Evolutionary conservation across 1,140 invertebrate genomes (phyloP).

Genomic region (Cotesia typhae): DNA sequence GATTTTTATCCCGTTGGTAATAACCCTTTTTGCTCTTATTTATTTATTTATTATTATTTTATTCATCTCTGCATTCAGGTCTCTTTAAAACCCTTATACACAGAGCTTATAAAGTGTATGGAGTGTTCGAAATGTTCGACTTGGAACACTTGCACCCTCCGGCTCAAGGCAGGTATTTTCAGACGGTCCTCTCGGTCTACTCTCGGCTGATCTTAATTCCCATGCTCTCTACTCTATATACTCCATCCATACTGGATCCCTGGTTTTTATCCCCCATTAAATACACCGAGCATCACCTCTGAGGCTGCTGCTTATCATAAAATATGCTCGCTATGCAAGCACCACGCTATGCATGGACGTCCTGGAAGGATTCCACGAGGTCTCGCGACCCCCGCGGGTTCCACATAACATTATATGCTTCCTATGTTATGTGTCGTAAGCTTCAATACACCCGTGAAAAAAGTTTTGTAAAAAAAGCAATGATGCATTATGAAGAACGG

Average conservation of each 20-base stretch:
- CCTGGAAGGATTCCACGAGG: neutral
- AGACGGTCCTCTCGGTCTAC: neutral
- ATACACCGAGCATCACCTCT: constrained; percentile 2
- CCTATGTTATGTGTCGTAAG: constrained; percentile 17
- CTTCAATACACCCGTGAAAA: neutral
- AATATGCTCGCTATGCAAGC: constrained; percentile 55
- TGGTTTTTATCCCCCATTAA: neutral
- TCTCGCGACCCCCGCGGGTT: constrained; percentile 45
- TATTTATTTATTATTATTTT: constrained; percentile 5
- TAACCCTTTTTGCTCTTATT: constrained; percentile 40
- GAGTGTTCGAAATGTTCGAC: neutral
- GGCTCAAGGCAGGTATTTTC: neutral
- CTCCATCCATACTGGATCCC: constrained; percentile 43
- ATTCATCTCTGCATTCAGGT: neutral
- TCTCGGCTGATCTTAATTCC: neutral
- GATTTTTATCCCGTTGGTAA: too few relatives aligned
- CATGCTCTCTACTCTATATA: neutral
- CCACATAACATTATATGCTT: constrained; percentile 48
- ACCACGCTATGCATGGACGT: constrained; percentile 28
- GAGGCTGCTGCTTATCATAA: constrained; percentile 63
- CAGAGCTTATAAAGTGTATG: neutral
- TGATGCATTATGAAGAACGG: neutral
- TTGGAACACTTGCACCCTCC: neutral
- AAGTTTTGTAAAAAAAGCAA: too few relatives aligned
- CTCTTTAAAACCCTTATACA: too few relatives aligned